Percentiles rank a stretch among this genome's conserved stretches.
Conservation (phyloP, 2,113 vertebrate species). For the Alces alces region DNA sequence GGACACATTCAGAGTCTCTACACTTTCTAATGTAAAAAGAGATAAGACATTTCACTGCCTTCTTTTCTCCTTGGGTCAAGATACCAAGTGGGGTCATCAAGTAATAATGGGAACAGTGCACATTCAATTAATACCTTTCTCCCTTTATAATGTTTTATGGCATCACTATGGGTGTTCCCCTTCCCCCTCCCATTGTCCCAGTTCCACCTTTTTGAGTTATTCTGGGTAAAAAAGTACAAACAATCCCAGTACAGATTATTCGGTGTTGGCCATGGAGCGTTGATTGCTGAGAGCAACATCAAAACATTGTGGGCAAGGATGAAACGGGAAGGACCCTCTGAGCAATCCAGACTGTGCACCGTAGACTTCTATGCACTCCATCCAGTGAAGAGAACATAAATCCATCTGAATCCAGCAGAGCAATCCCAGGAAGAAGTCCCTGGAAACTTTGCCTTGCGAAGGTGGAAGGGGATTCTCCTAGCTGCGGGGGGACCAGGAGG, state of each 20-base stretch:
- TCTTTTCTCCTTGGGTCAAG: neutral
- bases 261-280: neutral
- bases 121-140: fast-evolving
- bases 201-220: neutral
- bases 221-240: neutral
- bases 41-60: neutral
- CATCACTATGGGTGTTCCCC: neutral
- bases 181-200: neutral
- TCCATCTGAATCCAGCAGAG: neutral
- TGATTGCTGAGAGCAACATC: neutral
- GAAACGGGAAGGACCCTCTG: neutral
- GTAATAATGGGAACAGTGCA: fast-evolving
- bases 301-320: fast-evolving
- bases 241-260: fast-evolving
- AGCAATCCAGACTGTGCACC: neutral
- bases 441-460: neutral
- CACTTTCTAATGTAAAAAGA: neutral
- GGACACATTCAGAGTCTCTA: neutral
- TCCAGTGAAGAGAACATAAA: neutral
- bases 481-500: fast-evolving
- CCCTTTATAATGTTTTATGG: neutral
- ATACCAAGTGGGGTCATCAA: neutral
- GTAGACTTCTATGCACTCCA: neutral
- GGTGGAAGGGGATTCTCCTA: neutral
- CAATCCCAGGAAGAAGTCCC: neutral